phyloP scores from a whole-genome alignment of 2,888 invertebrate species.

The Aspidapion aeneum region DNA sequence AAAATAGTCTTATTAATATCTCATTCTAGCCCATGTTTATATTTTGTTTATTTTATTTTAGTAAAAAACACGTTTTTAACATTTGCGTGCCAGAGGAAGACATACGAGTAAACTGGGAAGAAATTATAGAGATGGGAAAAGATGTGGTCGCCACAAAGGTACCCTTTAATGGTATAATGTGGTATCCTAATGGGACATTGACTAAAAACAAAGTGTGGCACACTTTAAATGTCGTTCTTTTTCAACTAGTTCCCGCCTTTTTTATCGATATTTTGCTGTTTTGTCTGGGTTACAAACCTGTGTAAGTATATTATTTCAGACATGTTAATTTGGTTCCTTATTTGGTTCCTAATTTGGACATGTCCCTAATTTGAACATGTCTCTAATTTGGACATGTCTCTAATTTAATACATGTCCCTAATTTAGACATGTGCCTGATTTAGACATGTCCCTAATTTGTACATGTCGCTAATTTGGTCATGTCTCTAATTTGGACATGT shows the following conservation, averaged over 20 bases:
- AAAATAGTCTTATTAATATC: no score
- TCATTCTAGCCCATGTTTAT: no score
- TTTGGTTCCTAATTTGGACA: no score
- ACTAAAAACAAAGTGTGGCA: constrained; percentile 74
- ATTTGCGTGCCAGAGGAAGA: constrained; percentile 29
- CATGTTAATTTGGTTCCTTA: no score
- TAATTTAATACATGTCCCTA: no score
- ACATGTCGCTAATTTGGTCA: no score
- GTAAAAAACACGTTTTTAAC: constrained; percentile 29
- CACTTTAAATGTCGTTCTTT: constrained; percentile 77
- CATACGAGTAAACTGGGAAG: constrained; percentile 72
- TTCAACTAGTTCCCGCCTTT: constrained; percentile 89
- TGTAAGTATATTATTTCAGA: constrained; percentile 58
- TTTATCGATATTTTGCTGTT: constrained; percentile 75
- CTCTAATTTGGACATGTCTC: no score
- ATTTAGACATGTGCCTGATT: no score
- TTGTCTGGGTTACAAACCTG: constrained; percentile 80
- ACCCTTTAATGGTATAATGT: constrained; percentile 79
- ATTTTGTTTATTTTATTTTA: no score
- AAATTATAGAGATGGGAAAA: constrained; percentile 76
- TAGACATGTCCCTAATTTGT: no score
- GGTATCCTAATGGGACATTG: constrained; percentile 84
- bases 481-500: no score
- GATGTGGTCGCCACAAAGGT: constrained; percentile 71
- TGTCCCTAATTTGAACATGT: no score